Percentiles rank a stretch among this genome's conserved stretches.
phyloP scores from a whole-genome alignment of 2,797 vertebrate genomes.

The Meriones psammophilus region DNA sequence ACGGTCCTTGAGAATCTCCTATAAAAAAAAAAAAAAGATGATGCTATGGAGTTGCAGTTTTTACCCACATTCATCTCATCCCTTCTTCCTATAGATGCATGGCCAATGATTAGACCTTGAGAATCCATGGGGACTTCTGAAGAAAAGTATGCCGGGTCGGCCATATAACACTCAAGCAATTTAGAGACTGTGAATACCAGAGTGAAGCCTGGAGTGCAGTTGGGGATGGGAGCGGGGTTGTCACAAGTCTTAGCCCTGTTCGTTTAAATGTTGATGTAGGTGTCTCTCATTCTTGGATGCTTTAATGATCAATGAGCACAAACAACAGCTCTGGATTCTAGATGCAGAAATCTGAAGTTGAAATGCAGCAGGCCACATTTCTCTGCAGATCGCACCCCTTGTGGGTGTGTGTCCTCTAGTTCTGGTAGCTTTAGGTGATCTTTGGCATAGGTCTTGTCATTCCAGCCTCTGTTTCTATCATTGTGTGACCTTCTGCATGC shows the following conservation, averaged over 20 bases:
- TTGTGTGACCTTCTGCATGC: background rate
- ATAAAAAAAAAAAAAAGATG: conserved; percentile 80
- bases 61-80: background rate
- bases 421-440: background rate
- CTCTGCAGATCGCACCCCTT: background rate
- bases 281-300: background rate
- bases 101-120: conserved; percentile 61
- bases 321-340: background rate
- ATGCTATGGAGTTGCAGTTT: conserved; percentile 61
- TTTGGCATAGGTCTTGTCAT: background rate
- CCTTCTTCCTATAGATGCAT: conserved; percentile 13
- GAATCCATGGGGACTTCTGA: background rate
- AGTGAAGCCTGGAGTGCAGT: background rate
- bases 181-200: accelerated
- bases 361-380: accelerated
- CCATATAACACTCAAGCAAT: background rate
- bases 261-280: no score
- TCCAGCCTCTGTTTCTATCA: accelerated
- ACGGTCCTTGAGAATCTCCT: conserved; percentile 80
- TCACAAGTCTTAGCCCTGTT: no score
- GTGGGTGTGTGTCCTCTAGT: accelerated
- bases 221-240: background rate
- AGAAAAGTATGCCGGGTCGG: conserved; percentile 74
- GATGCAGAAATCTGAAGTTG: background rate
- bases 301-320: no score